phyloP scores from a whole-genome alignment of 35 echinoderm and acorn worm species.

The Apostichopus japonicus region DNA sequence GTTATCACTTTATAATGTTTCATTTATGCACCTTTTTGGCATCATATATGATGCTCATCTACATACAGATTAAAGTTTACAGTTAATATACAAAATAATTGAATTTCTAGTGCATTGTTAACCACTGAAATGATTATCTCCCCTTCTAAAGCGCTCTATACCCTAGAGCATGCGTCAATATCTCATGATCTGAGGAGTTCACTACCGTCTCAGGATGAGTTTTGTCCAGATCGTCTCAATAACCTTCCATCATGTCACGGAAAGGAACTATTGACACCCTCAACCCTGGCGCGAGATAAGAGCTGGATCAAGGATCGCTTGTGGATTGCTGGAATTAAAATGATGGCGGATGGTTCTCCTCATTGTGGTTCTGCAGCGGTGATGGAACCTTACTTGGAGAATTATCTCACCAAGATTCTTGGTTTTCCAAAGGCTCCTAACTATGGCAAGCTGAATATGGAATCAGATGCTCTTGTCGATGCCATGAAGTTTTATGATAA shows the following conservation, averaged over 20 bases:
- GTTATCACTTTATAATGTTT: too few relatives aligned
- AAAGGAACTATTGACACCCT: neutral
- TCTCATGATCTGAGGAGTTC: neutral
- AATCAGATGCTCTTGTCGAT: conserved; percentile 31
- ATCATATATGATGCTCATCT: too few relatives aligned
- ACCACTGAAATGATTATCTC: too few relatives aligned
- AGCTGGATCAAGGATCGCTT: conserved; percentile 13
- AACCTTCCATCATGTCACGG: neutral
- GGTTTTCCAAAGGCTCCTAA: conserved; percentile 50
- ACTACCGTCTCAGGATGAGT: neutral
- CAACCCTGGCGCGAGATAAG: neutral
- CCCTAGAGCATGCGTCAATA: neutral
- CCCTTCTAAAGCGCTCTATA: neutral
- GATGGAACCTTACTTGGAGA: conserved; percentile 34
- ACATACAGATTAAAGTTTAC: too few relatives aligned
- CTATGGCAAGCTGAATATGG: conserved; percentile 60
- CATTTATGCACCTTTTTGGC: too few relatives aligned
- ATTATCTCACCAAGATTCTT: conserved; percentile 41
- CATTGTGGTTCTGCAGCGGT: conserved; percentile 61
- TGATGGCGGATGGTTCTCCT: conserved; percentile 67
- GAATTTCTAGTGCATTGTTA: too few relatives aligned
- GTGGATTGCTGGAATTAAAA: conserved; percentile 49
- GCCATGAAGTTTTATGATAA: conserved; percentile 22
- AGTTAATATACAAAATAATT: too few relatives aligned
- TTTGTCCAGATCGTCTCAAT: neutral